These are phyloP conservation scores for Cyprinodon diabolis DNA, from an alignment of 2,797 vertebrate genomes.

Conservation along the genomic window DNA sequence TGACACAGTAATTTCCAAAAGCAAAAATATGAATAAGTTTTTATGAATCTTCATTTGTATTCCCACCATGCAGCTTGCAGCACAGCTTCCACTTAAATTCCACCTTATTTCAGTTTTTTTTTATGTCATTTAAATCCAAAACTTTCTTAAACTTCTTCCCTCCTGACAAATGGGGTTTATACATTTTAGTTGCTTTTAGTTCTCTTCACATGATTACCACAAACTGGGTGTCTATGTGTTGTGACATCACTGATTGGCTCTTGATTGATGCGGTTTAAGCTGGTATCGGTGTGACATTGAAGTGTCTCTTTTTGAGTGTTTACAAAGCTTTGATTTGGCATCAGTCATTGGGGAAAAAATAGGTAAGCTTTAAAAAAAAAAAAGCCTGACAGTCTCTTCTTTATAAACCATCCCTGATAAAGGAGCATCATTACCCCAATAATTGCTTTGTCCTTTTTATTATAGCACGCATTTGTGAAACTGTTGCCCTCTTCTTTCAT, in stretches of 20 bases:
- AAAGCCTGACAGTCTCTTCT: not conserved
- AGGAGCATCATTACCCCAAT: not conserved
- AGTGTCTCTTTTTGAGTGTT: slow-evolving; percentile 1
- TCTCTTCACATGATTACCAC: slow-evolving; percentile 4
- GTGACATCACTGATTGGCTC: slow-evolving; percentile 13
- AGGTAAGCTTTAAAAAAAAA: not conserved
- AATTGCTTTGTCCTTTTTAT: slow-evolving; percentile 2
- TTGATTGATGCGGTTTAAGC: slow-evolving; percentile 17
- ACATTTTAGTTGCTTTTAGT: not conserved
- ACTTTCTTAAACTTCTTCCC: not conserved
- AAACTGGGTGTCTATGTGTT: slow-evolving; percentile 5
- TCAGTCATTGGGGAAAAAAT: not conserved
- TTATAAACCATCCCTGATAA: not conserved
- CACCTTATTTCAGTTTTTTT: not conserved
- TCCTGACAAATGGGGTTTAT: not conserved
- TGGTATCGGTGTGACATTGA: slow-evolving; percentile 8
- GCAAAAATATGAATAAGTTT: not conserved
- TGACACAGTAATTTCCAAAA: slow-evolving; percentile 12
- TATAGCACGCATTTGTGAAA: not conserved
- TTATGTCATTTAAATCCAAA: slow-evolving; percentile 9
- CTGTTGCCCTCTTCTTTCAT: slow-evolving; percentile 7
- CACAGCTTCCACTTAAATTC: not conserved
- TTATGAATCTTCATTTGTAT: not conserved
- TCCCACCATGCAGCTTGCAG: not conserved
- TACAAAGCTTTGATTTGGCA: slow-evolving; percentile 9